Evolutionary conservation across 2,113 vertebrate species (phyloP).

Genomic region (Ariopsis seemanni): DNA sequence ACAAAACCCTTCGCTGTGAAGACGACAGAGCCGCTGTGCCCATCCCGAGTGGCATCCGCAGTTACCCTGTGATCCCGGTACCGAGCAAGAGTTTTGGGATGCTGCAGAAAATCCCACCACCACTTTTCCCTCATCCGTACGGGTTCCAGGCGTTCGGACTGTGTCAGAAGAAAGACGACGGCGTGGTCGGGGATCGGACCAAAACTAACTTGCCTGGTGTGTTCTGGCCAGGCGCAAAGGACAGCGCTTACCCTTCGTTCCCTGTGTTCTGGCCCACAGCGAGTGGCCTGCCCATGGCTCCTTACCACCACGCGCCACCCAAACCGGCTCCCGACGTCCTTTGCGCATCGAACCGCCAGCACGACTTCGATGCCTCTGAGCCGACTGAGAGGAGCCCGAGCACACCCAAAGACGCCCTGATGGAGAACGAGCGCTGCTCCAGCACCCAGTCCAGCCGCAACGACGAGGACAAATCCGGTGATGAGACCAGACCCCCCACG

Average conservation of each 20-base stretch:
- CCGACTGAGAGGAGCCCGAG: slow-evolving; percentile 77
- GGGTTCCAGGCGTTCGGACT: slow-evolving; percentile 91
- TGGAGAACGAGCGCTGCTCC: slow-evolving; percentile 79
- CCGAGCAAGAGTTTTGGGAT: slow-evolving; percentile 94
- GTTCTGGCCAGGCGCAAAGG: slow-evolving; percentile 78
- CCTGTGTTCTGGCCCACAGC: slow-evolving; percentile 93
- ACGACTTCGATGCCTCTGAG: slow-evolving; percentile 72
- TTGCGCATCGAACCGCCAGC: slow-evolving; percentile 65
- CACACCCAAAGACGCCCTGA: slow-evolving; percentile 76
- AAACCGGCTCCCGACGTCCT: slow-evolving; percentile 78
- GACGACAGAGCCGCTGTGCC: slow-evolving; percentile 69
- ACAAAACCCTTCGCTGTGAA: slow-evolving; percentile 76
- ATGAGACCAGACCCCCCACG: slow-evolving; percentile 77
- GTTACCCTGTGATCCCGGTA: slow-evolving; percentile 93
- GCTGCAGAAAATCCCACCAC: slow-evolving; percentile 89
- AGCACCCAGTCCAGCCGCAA: slow-evolving; percentile 79
- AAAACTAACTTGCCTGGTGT: slow-evolving; percentile 69
- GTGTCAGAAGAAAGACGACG: slow-evolving; percentile 89
- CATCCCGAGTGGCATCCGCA: slow-evolving; percentile 75
- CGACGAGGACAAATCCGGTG: slow-evolving; percentile 82
- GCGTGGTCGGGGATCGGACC: slow-evolving; percentile 68
- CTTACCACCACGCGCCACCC: slow-evolving; percentile 80
- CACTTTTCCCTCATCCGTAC: slow-evolving; percentile 91
- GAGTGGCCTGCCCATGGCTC: slow-evolving; percentile 81
- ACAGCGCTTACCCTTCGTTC: slow-evolving; percentile 85